phyloP scores from a whole-genome alignment of 2,888 invertebrate species.

The Scaptodrosophila latifasciaeformis region DNA sequence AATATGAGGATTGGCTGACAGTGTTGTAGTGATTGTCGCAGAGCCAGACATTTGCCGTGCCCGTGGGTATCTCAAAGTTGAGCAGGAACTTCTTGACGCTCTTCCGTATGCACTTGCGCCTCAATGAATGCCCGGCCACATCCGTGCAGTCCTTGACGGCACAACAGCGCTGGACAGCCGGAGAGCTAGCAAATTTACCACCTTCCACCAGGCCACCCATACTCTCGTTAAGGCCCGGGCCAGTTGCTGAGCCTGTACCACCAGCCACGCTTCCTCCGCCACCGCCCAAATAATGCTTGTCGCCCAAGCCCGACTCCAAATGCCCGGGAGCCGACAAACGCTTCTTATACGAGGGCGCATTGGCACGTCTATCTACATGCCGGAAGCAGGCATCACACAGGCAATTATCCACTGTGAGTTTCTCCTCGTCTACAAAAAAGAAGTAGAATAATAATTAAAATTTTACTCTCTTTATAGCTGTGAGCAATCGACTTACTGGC shows the following conservation, averaged over 20 bases:
- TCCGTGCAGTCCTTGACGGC: constrained; percentile 80
- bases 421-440: constrained; percentile 81
- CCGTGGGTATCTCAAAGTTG: constrained; percentile 80
- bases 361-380: constrained; percentile 88
- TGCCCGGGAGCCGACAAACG: constrained; percentile 74
- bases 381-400: constrained; percentile 91
- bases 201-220: constrained; percentile 11
- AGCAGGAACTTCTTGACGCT: constrained; percentile 80
- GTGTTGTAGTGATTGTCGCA: constrained; percentile 83
- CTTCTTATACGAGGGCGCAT: constrained; percentile 82
- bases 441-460: neutral
- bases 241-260: constrained; percentile 33
- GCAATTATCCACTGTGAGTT: constrained; percentile 88
- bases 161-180: constrained; percentile 73
- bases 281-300: constrained; percentile 9
- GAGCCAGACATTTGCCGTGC: constrained; percentile 78
- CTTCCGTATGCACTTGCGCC: constrained; percentile 84
- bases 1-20: constrained; percentile 84
- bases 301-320: constrained; percentile 43
- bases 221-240: constrained; percentile 28
- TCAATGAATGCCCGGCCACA: constrained; percentile 80
- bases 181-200: constrained; percentile 23
- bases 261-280: neutral
- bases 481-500: constrained; percentile 78
- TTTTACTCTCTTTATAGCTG: too few relatives aligned